Conservation (phyloP, 2,113 vertebrate species). For the Thermophis baileyi region DNA sequence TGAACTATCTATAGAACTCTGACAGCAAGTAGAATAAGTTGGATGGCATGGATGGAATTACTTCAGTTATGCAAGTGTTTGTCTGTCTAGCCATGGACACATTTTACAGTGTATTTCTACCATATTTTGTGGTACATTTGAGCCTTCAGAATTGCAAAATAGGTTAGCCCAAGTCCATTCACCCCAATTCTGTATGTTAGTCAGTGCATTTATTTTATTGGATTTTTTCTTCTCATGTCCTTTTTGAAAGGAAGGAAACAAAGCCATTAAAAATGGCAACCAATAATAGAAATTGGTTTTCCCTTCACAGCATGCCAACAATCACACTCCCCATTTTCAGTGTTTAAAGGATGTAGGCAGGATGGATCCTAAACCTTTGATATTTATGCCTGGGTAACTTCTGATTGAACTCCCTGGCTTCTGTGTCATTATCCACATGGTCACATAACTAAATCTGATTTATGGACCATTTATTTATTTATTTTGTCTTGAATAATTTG, state of each 20-base stretch:
- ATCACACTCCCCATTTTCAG: not conserved
- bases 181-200: not conserved
- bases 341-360: not conserved
- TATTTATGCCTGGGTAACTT: constrained; percentile 2
- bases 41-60: too few relatives aligned
- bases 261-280: not conserved
- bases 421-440: constrained; percentile 4
- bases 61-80: too few relatives aligned
- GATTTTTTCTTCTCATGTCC: not conserved
- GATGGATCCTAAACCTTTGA: not conserved
- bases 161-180: not conserved
- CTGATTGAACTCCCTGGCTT: accelerated
- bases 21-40: too few relatives aligned
- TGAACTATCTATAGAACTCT: too few relatives aligned
- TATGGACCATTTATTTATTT: not conserved
- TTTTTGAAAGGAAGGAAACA: not conserved
- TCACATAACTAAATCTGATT: not conserved
- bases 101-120: too few relatives aligned
- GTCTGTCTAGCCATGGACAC: too few relatives aligned
- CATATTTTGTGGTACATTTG: too few relatives aligned
- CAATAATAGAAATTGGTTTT: not conserved
- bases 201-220: too few relatives aligned
- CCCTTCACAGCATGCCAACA: too few relatives aligned
- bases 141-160: not conserved
- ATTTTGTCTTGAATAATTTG: constrained; percentile 9